Conservation (phyloP, 2,888 invertebrate species). For the Agrochola circellaris region DNA sequence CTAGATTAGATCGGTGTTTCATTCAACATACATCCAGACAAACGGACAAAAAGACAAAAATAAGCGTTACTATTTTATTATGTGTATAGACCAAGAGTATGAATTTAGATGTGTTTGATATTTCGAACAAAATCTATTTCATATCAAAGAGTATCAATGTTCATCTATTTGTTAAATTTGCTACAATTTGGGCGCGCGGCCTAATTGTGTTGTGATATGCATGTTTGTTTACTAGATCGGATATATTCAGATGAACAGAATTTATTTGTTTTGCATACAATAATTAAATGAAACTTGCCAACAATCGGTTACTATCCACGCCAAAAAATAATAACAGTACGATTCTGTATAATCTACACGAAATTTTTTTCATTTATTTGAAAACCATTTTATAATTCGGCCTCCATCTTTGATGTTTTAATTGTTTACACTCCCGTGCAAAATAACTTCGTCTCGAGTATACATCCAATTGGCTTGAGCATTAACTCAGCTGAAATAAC, state of each 20-base stretch:
- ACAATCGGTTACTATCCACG: background rate
- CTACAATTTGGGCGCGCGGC: constrained; percentile 5
- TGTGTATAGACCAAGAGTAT: background rate
- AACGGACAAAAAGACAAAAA: no score
- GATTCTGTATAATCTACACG: background rate
- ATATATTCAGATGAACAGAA: constrained; percentile 5
- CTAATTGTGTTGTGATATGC: constrained; percentile 18
- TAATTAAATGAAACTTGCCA: background rate
- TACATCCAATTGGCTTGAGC: constrained; percentile 22
- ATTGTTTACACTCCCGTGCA: constrained; percentile 11
- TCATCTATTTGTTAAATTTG: background rate
- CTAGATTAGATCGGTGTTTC: no score
- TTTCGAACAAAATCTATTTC: constrained; percentile 6
- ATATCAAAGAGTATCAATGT: background rate
- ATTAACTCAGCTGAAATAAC: constrained; percentile 43
- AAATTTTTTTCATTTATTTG: background rate
- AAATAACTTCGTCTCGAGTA: constrained; percentile 21
- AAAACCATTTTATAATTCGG: constrained; percentile 10
- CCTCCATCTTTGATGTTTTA: constrained; percentile 3
- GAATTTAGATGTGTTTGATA: background rate
- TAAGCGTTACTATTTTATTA: no score
- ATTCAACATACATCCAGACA: no score
- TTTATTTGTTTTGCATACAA: constrained; percentile 15
- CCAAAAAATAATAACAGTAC: background rate
- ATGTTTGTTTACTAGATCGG: constrained; percentile 27